Evolutionary conservation across 2,797 vertebrate species (phyloP), one percentile per base, ranked within the genome.

Genomic region (Lepus oiostolus): DNA sequence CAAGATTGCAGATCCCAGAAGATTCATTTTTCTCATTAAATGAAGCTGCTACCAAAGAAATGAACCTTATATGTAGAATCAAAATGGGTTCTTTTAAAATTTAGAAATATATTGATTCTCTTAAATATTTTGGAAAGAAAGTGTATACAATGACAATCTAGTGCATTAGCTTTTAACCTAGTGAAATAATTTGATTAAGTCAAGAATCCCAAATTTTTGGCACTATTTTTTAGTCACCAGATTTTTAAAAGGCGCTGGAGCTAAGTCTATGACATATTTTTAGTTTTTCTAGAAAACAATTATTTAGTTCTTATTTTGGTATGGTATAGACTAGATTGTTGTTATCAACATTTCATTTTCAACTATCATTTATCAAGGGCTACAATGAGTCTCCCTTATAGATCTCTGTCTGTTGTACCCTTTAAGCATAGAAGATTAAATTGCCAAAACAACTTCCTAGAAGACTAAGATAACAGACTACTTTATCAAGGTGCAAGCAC

Each of bases 91-190:
- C 32, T 86, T 95, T 89, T 89, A 24, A 35, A 87, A 72, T 68
- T 84, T 86, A 6, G 76, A 74, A 65, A 86, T 68, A 2, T 60
- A 63, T 68, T 24, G 38, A 90, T 75, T 9, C 12, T 72, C 72
- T 62, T 79, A 92, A 89, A 14, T 85, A 88, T 85, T 95, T 68
- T 88, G 26, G n/a, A 83, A 86, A 71, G n/a, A 74, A 95, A 90
- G 8, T 28, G 4, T 89, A 62, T 91, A 63, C 19, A 88, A 35
- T 89, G 42, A 4, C 38, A 76, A 88, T 38, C 22, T 67, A 85
- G 26, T 47, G 67, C 17, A 92, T 75, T 89, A 85, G 87, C 28
- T 3, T 89, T 89, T 91, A 80, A 67, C 24, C 26, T 68, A 10
- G 14, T 83, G 58, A 93, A 86, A 88, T 80, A 85, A 74, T 91